These are phyloP conservation scores for Paramormyrops hopkinsi DNA, from an alignment of 2,797 vertebrate genomes.

Conservation along the genomic window DNA sequence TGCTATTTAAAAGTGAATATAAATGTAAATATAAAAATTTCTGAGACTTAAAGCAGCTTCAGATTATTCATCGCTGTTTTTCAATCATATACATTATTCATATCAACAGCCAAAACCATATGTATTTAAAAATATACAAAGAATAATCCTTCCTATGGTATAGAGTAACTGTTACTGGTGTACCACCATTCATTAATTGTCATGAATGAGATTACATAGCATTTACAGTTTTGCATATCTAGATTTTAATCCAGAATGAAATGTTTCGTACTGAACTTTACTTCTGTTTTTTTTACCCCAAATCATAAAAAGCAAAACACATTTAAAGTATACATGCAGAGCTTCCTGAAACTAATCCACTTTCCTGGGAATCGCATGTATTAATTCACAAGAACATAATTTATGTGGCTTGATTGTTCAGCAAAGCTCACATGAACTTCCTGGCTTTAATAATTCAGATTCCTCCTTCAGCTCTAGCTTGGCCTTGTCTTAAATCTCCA, in stretches of 20 bases:
- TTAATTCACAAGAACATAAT: conserved; percentile 39
- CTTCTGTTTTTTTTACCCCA: not conserved
- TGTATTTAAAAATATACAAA: not conserved
- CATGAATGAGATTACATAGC: not conserved
- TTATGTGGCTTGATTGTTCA: not conserved
- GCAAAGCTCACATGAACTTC: not conserved
- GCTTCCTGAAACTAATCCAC: not conserved
- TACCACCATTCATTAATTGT: not conserved
- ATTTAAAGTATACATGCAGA: not conserved
- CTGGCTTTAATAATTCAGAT: not conserved
- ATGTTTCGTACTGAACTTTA: not conserved
- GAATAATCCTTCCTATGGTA: not conserved
- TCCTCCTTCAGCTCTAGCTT: not conserved
- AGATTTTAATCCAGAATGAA: not conserved
- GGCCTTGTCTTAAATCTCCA: not conserved
- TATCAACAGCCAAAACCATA: not conserved
- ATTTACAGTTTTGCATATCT: not conserved
- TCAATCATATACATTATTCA: not conserved
- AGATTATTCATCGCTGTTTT: not conserved
- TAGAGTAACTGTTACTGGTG: not conserved
- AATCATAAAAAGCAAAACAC: not conserved
- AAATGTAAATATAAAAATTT: not conserved
- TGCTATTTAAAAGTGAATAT: not conserved
- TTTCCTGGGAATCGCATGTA: conserved; percentile 41
- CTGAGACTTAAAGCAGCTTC: not conserved